These are phyloP conservation scores for Cybosia mesomella DNA, from an alignment of 2,888 invertebrate genomes.

Conservation along the genomic window DNA sequence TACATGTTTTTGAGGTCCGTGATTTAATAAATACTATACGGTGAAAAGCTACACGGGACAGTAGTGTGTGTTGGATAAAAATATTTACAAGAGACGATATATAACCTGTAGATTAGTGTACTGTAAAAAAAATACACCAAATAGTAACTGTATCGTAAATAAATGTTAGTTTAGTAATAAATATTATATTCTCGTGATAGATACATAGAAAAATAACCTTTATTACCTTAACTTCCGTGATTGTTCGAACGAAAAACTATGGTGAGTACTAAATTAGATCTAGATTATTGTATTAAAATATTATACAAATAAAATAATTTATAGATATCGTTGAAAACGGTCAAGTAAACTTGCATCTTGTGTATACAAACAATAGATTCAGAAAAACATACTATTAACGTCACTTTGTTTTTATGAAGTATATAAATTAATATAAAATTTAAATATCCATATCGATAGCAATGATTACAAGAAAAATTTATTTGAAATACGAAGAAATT, in stretches of 20 bases:
- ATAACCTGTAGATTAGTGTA: slow-evolving; percentile 44
- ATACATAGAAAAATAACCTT: slow-evolving; percentile 14
- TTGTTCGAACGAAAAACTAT: slow-evolving; percentile 31
- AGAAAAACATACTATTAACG: background rate
- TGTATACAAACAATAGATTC: background rate
- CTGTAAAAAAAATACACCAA: slow-evolving; percentile 48
- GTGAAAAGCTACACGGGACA: slow-evolving; percentile 28
- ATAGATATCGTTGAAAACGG: background rate
- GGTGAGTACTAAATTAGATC: slow-evolving; percentile 41
- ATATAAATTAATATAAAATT: background rate
- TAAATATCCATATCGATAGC: background rate
- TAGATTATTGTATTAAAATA: background rate
- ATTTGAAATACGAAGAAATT: background rate
- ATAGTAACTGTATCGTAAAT: slow-evolving; percentile 40
- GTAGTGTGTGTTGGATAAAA: slow-evolving; percentile 36
- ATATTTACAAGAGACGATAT: slow-evolving; percentile 34
- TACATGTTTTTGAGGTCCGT: slow-evolving; percentile 41
- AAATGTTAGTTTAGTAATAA: slow-evolving; percentile 42
- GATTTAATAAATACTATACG: slow-evolving; percentile 38
- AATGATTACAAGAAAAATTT: background rate
- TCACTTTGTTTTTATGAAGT: background rate
- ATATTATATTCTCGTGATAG: slow-evolving; percentile 28
- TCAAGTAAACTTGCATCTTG: no score
- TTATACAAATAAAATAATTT: background rate
- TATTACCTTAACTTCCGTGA: slow-evolving; percentile 1